Evolutionary conservation across 2,113 vertebrate genomes (phyloP).

Genomic region (Ancistrus triradiatus): DNA sequence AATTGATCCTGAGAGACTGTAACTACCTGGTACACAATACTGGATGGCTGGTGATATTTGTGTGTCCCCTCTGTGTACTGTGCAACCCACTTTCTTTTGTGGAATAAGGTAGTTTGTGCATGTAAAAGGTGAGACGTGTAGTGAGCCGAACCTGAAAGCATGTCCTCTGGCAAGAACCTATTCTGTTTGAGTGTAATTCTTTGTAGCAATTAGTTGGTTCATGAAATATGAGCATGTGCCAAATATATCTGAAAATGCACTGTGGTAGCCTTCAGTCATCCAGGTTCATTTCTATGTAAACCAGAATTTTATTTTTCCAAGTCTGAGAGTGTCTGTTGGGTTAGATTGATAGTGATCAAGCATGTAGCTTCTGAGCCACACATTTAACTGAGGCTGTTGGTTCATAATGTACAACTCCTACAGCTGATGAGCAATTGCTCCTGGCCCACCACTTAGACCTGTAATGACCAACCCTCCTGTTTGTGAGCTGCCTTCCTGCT

Average conservation of each 20-base stretch:
- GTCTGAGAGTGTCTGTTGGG: no score
- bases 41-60: not conserved
- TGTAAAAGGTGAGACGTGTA: not conserved
- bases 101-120: not conserved
- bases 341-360: no score
- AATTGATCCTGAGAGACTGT: not conserved
- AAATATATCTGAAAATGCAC: not conserved
- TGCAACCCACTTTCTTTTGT: not conserved
- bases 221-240: not conserved
- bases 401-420: no score
- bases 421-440: no score
- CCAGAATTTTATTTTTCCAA: no score
- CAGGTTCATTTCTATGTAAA: no score
- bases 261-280: no score
- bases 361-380: no score
- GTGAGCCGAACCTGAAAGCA: not conserved
- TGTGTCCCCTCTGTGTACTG: not conserved
- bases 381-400: no score
- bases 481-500: not conserved
- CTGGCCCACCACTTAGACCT: no score
- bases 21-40: slow-evolving; percentile 5
- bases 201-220: not conserved
- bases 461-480: no score
- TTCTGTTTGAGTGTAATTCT: not conserved
- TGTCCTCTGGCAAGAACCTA: not conserved